Evolutionary conservation across 2,797 vertebrate genomes (phyloP), one percentile per base, ranked within the genome.

Genomic region (Acrossocheilus fasciatus): DNA sequence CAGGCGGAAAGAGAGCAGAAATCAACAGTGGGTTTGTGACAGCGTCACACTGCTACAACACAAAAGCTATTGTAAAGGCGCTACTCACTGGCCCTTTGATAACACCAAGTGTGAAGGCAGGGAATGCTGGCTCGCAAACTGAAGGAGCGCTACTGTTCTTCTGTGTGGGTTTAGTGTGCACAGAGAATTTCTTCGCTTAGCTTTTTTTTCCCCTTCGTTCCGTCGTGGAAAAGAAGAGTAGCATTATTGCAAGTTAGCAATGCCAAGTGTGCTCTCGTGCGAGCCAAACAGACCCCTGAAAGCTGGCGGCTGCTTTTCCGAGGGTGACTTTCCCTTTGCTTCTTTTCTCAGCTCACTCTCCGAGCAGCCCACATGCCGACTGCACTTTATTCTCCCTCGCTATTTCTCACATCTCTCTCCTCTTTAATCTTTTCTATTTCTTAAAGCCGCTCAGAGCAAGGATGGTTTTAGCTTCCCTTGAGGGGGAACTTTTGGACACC

Each of bases 1-100:
- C 64, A 80, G 50, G 68, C 82, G 39, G 68, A 75, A 88, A 83
- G 73, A 57, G 82, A 70, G 82, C 73, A 85, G 26, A 73, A 85
- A 82, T 68, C 52, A 79, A 85, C 36, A 73, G 85, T 68, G 57
- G 78, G 70, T 66, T 68, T 52, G 72, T 81, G 85, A 82, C 43
- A 81, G 68, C 74, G 62, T 82, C 85, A 82, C n/a, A 77, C 78
- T 50, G 23, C 78, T 74, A 12, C 52, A 69, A 87, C 89, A 90
- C 87, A 88, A 88, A 88, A 86, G 57, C 89, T 83, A 85, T 87
- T 90, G 87, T 90, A 82, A 80, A 87, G 85, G 82, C 78, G 84
- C 85, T 68, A 68, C 34, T 79, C 78, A 85, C 89, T 88, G 84
- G 70, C 79, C 82, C 85, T 86, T 86, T 86, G 85, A 86, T 86